Percentiles rank a stretch among this genome's conserved stretches.
These are phyloP conservation scores for Drosophila testacea DNA, from an alignment of 2,888 invertebrate genomes.

Conservation along the genomic window DNA sequence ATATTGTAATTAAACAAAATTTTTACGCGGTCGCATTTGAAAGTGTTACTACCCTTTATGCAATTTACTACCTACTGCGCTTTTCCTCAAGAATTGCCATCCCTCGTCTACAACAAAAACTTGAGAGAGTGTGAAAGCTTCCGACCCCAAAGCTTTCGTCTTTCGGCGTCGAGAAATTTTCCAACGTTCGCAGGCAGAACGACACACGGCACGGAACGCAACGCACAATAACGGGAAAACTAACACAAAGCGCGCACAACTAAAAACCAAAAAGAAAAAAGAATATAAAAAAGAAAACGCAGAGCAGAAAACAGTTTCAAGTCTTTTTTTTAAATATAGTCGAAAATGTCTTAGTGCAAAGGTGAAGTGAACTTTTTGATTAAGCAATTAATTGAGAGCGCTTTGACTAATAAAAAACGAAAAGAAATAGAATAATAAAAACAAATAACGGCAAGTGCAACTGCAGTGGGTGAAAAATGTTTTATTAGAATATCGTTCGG, in stretches of 20 bases:
- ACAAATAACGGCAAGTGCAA: conserved; percentile 76
- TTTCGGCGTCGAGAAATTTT: conserved; percentile 65
- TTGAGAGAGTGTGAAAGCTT: conserved; percentile 39
- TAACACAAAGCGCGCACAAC: conserved; percentile 56
- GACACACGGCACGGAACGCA: conserved; percentile 72
- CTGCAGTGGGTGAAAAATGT: conserved; percentile 79
- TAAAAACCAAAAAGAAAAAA: conserved; percentile 27
- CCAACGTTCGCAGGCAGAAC: conserved; percentile 73
- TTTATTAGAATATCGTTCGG: conserved; percentile 65
- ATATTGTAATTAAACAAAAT: neutral
- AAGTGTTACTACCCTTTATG: conserved; percentile 21
- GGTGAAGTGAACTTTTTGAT: conserved; percentile 69
- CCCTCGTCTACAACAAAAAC: conserved; percentile 47
- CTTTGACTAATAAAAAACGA: conserved; percentile 42
- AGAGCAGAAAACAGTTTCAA: conserved; percentile 42
- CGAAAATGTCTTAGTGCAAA: conserved; percentile 68
- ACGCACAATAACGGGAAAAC: conserved; percentile 76
- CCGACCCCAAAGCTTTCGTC: conserved; percentile 17
- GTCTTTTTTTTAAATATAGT: conserved; percentile 41
- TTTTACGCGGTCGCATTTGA: conserved; percentile 24
- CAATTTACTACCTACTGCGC: conserved; percentile 1
- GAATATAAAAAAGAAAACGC: conserved; percentile 24
- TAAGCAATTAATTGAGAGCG: conserved; percentile 76
- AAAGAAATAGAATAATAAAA: conserved; percentile 47
- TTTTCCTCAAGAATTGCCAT: conserved; percentile 57